Evolutionary conservation across 1,140 invertebrate species (phyloP), one percentile per base, ranked within the genome.

Genomic region (Stegodyphus dumicola): DNA sequence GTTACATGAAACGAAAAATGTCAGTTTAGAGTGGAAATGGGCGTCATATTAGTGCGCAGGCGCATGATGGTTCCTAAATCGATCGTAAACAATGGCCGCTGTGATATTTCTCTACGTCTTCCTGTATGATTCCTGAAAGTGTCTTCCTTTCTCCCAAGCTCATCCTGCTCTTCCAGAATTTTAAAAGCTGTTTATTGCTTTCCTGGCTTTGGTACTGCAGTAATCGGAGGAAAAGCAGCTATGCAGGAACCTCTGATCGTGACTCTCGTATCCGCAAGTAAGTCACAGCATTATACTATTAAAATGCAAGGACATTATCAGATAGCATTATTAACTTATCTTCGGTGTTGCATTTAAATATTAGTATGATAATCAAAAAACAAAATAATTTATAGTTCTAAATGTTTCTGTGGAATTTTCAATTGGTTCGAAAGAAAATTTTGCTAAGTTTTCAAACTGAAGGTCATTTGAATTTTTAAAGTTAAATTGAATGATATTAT

Each of bases 41-140:
- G 33, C 33, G 3, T 33, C 33, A 33, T 71, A 49, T n/a, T 11
- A 13, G 10, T 11, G 69, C 33, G 69, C 69, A 71, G 48, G 69
- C 69, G 33, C 69, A 10, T 7, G 10, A 11, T 71, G 10, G 5
- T 49, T 10, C 7, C 33, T 49, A 9, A 69, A 80, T 80, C 78
- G 78, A 80, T 80, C 51, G 53, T 56, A 70, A 71, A 71, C 53
- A 80, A 80, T 80, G 78, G 78, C 33, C 67, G 78, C 17, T 65
- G 17, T 18, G 11, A 73, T 18, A 54, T 11, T 49, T 6, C 49
- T 13, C 18, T 18, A 69, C 9, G 13, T 66, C 69, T 69, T 71
- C 67, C 51, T 71, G 33, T 48, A 52, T 51, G 69, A 71, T 51
- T 11, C 69, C 69, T 33, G 49, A 6, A 33, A 33, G 33, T 6